phyloP scores from a whole-genome alignment of 2,797 vertebrate genomes.

The Anas capensis region DNA sequence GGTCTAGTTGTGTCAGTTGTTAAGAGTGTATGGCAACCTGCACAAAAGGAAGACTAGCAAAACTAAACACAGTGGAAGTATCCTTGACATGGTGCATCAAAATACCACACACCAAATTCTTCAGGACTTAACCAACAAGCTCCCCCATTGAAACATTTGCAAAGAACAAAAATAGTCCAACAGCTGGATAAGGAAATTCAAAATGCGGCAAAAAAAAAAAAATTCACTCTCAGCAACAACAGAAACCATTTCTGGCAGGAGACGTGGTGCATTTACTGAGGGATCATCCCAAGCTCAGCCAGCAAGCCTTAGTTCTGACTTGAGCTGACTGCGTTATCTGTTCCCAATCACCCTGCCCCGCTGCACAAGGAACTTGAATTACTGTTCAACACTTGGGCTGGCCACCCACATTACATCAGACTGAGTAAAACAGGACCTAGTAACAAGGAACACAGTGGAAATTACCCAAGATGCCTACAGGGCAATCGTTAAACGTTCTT shows the following conservation, averaged over 20 bases:
- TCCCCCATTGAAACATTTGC: neutral
- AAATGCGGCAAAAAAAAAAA: neutral
- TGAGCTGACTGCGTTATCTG: constrained; percentile 21
- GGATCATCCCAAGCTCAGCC: neutral
- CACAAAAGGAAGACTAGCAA: neutral
- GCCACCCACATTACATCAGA: constrained; percentile 20
- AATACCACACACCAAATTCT: neutral
- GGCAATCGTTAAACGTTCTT: neutral
- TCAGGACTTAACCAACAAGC: neutral
- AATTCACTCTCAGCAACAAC: neutral
- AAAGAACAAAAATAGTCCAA: neutral
- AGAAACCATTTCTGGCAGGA: neutral
- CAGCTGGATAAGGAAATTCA: neutral
- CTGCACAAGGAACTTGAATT: constrained; percentile 14
- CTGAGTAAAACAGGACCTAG: neutral
- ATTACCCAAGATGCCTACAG: constrained; percentile 17
- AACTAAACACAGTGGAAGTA: neutral
- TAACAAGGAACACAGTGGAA: neutral
- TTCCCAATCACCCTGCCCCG: neutral
- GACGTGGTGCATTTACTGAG: neutral
- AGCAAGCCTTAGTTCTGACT: neutral
- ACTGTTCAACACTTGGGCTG: neutral
- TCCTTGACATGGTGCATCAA: neutral
- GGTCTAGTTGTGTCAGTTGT: neutral
- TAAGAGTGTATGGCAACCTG: neutral